Percentiles rank a stretch among this genome's conserved stretches.
These are phyloP conservation scores for Yponomeuta plumbellus DNA, from an alignment of 2,888 invertebrate species.

Conservation along the genomic window DNA sequence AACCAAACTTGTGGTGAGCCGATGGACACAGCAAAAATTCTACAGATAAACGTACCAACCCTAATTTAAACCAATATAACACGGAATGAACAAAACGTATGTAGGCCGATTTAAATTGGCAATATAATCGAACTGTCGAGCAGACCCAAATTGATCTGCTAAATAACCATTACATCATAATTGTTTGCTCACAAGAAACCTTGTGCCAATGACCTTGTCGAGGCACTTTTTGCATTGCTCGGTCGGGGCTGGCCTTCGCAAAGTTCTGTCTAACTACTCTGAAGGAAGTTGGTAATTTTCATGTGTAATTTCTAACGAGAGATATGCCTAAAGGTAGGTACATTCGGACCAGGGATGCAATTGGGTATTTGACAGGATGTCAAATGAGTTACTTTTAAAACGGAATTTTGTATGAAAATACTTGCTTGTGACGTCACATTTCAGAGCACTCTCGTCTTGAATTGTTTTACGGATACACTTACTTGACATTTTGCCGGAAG, in stretches of 20 bases:
- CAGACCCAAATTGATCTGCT: not conserved
- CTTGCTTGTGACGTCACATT: too few species aligned
- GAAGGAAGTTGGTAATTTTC: not conserved
- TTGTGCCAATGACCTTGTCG: not conserved
- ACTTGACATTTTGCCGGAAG: too few species aligned
- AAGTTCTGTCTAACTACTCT: not conserved
- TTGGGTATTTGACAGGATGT: too few species aligned
- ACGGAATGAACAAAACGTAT: not conserved
- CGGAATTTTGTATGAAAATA: too few species aligned
- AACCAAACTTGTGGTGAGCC: too few species aligned
- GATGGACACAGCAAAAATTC: too few species aligned
- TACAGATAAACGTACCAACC: too few species aligned
- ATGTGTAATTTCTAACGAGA: not conserved
- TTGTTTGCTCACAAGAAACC: not conserved
- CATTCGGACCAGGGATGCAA: too few species aligned
- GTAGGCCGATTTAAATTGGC: not conserved
- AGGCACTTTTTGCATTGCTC: not conserved
- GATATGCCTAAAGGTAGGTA: not conserved
- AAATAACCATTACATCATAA: slow-evolving; percentile 12
- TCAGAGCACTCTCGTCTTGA: too few species aligned
- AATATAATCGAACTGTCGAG: not conserved
- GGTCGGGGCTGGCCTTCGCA: not conserved
- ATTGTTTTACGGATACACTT: too few species aligned
- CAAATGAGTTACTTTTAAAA: too few species aligned
- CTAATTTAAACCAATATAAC: too few species aligned